These are phyloP conservation scores for Lagodon rhomboides DNA, from an alignment of 2,797 vertebrate species.

Conservation along the genomic window DNA sequence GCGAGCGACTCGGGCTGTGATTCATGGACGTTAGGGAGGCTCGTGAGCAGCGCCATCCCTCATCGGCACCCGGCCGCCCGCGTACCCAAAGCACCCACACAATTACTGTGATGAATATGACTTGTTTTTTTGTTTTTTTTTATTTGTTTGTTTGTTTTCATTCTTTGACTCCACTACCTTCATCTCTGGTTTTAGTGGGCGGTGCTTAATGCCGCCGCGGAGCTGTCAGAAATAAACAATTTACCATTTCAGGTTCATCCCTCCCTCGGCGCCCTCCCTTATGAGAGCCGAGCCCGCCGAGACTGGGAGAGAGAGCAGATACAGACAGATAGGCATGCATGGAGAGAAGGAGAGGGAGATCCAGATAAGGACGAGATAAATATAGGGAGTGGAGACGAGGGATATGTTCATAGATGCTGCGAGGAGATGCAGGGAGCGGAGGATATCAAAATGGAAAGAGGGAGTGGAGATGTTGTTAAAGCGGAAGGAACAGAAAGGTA, in stretches of 20 bases:
- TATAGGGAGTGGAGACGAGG: slow-evolving; percentile 69
- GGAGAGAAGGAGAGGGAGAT: slow-evolving; percentile 67
- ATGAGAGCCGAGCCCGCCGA: slow-evolving; percentile 58
- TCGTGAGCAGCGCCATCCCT: slow-evolving; percentile 98
- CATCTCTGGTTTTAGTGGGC: slow-evolving; percentile 67
- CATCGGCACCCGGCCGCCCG: slow-evolving; percentile 91
- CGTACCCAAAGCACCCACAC: slow-evolving; percentile 95
- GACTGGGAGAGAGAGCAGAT: slow-evolving; percentile 67
- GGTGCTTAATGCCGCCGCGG: slow-evolving; percentile 89
- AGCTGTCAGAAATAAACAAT: slow-evolving; percentile 78
- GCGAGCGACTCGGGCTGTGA: slow-evolving; percentile 95
- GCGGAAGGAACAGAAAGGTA: slow-evolving; percentile 73
- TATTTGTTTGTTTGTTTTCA: slow-evolving; percentile 86
- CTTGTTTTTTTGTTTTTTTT: slow-evolving; percentile 96
- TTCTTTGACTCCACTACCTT: slow-evolving; percentile 65
- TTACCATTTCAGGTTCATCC: slow-evolving; percentile 67
- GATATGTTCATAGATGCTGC: slow-evolving; percentile 75
- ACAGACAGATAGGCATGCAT: slow-evolving; percentile 71
- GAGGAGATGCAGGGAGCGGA: slow-evolving; percentile 63
- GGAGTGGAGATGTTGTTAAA: slow-evolving; percentile 70
- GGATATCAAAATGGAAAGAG: slow-evolving; percentile 74
- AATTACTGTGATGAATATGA: slow-evolving; percentile 99
- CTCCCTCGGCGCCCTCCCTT: slow-evolving; percentile 60
- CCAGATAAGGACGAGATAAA: slow-evolving; percentile 79
- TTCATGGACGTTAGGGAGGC: slow-evolving; percentile 97